Base-by-base conservation (phyloP, 2,888 invertebrate species). In the Scaptomyza cyrtandrae region DNA sequence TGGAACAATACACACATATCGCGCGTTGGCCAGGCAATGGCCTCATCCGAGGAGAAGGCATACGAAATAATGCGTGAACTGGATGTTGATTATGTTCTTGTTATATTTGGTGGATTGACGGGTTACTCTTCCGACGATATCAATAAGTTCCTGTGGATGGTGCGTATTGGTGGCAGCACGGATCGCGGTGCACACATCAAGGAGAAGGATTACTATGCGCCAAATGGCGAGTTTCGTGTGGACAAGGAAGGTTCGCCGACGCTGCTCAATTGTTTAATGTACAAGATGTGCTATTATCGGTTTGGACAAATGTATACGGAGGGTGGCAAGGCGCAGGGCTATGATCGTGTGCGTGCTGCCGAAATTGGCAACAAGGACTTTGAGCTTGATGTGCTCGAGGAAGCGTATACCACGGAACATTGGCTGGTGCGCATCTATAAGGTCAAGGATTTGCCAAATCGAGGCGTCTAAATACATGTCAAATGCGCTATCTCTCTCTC, bases 1-100 rank as follows among this genome's bases (percentile, higher is more conserved):
- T 99, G 99, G 99, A 99, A 99, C 93, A 99, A 99, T 92, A 99
- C 99, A 13, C 99, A 99, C 92, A 99, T 99, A 89, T 99, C 98
- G 9, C 94, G 98, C 71, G 99, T 99, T 0, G 99, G 99, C 0
- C 98, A 99, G 92, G 99, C 99, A 1, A 99, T 99, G 99, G 98
- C 99, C 1, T 98, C 98, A 49, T 95, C 96, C 0, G 99, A 99
- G 92, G 98, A 98, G 79, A 96, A 97, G 90, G 99, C 99, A 0
- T 99, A 99, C 90, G 98, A 98, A 93, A 99, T 99, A 85, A 99
- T 99, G 99, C 93, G 95, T 69, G 99, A 99, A 91, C 92, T 99
- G 43, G 99, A 99, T 90, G 99, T 99, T 1, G 97, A 99, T 92
- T 99, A 99, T 91, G 99, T 99, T 14, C 94, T 99, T 0, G 99